These are phyloP conservation scores for Sminthurinus aureus DNA, from an alignment of 2,888 invertebrate species.

Conservation along the genomic window DNA sequence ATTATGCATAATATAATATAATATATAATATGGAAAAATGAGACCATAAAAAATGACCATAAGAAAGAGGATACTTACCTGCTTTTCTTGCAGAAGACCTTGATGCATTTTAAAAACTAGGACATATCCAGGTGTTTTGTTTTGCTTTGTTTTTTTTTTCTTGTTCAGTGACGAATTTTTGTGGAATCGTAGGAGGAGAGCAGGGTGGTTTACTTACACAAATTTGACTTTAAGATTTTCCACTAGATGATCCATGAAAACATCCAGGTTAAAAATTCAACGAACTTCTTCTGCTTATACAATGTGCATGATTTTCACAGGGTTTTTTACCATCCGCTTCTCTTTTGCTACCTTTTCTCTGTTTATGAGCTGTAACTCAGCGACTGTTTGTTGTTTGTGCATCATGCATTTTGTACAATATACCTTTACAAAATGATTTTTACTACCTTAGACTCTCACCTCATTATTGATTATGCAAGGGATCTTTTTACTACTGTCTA, in stretches of 20 bases:
- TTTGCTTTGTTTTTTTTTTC: not conserved
- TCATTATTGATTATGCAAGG: no score
- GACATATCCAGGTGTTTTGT: conserved; percentile 13
- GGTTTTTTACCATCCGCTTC: not conserved
- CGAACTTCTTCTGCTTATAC: no score
- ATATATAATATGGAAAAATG: conserved; percentile 20
- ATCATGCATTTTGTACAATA: no score
- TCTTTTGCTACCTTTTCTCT: not conserved
- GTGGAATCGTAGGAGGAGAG: not conserved
- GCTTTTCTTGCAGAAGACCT: not conserved
- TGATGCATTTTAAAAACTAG: not conserved
- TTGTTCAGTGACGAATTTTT: not conserved
- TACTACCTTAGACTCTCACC: no score
- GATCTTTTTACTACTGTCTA: no score
- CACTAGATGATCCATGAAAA: no score
- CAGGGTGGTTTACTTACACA: not conserved
- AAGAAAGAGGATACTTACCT: conserved; percentile 47
- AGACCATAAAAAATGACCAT: conserved; percentile 46
- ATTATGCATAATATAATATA: no score
- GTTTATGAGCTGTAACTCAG: not conserved
- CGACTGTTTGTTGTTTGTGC: no score
- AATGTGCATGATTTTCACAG: no score
- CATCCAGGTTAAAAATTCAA: no score
- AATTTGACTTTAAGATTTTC: no score
- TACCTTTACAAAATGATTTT: no score